phyloP scores from a whole-genome alignment of 2,797 vertebrate genomes.

The Holocentrus rufus region DNA sequence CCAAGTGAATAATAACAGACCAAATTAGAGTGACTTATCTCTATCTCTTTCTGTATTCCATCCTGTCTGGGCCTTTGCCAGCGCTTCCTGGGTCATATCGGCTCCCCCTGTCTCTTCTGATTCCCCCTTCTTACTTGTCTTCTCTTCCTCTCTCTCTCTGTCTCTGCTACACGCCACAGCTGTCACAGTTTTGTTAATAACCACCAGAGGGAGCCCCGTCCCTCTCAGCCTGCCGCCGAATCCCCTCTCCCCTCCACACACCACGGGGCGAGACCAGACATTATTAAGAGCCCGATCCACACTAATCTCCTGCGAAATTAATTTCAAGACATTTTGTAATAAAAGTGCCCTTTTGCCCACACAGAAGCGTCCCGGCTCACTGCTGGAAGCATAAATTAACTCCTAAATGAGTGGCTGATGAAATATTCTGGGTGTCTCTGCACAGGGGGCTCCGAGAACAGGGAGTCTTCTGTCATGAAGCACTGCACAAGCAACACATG shows the following conservation, averaged over 20 bases:
- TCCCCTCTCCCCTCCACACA: constrained; percentile 2
- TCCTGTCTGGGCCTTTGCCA: constrained; percentile 50
- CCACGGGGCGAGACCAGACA: constrained; percentile 45
- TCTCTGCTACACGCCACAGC: constrained; percentile 16
- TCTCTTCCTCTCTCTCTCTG: constrained; percentile 8
- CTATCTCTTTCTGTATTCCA: constrained; percentile 53
- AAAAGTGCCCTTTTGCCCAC: constrained; percentile 73
- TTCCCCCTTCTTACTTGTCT: constrained; percentile 15
- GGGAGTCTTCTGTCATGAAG: constrained; percentile 34
- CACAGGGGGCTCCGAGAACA: constrained; percentile 30
- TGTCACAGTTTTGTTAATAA: background rate
- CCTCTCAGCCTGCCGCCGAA: constrained; percentile 1
- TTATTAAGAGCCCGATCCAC: constrained; percentile 58
- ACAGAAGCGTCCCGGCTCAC: constrained; percentile 50
- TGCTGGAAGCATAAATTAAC: constrained; percentile 66
- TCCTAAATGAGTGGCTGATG: constrained; percentile 67
- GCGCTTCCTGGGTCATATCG: constrained; percentile 43
- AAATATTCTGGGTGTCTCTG: constrained; percentile 55
- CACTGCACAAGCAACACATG: constrained; percentile 37
- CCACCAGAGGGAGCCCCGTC: constrained; percentile 73
- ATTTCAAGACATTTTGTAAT: constrained; percentile 75
- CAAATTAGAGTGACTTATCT: constrained; percentile 77
- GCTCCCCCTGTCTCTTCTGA: constrained; percentile 37
- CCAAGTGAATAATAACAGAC: constrained; percentile 71
- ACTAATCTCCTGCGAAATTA: constrained; percentile 75